Evolutionary conservation across 2,113 vertebrate genomes (phyloP).

Genomic region (Mobula birostris): DNA sequence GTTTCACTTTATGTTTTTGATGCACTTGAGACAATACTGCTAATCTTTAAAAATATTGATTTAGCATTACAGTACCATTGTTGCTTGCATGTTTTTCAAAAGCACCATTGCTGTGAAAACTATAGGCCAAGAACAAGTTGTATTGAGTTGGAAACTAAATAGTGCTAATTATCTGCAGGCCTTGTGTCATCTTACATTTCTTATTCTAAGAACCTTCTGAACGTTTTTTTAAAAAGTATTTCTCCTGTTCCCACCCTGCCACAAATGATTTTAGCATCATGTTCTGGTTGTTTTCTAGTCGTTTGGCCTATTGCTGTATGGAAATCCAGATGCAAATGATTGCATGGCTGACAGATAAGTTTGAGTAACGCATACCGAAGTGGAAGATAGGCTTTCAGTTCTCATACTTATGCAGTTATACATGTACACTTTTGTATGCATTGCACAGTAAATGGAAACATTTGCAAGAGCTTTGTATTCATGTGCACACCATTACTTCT

Average conservation of each 20-base stretch:
- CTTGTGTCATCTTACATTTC: not conserved
- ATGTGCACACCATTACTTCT: not conserved
- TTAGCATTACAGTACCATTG: not conserved
- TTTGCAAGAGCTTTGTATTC: not conserved
- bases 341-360: not conserved
- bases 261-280: not conserved
- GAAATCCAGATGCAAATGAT: not conserved
- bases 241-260: not conserved
- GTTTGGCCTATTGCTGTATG: not conserved
- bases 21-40: too few species aligned
- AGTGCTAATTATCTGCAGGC: not conserved
- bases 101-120: too few species aligned
- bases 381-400: not conserved
- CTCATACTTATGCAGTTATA: not conserved
- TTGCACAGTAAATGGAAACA: not conserved
- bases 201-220: not conserved
- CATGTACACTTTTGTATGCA: not conserved
- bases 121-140: too few species aligned
- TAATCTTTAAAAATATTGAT: too few species aligned
- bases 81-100: not conserved
- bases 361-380: not conserved
- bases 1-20: too few species aligned
- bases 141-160: not conserved
- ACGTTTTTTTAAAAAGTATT: not conserved
- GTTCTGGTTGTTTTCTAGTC: not conserved